Evolutionary conservation across 1,140 invertebrate genomes (phyloP).

Genomic region (Drosophila sturtevanti): DNA sequence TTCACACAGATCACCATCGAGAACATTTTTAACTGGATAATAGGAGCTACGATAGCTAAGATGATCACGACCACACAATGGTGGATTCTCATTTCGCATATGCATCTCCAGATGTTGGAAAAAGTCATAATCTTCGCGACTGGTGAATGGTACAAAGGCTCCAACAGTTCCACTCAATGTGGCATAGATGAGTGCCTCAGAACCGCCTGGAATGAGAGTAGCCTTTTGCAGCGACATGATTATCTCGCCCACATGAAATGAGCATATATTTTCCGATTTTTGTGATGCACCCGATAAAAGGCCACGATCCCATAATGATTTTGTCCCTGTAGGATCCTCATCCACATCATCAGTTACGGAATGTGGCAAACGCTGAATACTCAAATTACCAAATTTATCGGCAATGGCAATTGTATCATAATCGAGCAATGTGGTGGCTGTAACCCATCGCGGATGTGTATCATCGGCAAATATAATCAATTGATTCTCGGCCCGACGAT

Average conservation of each 20-base stretch:
- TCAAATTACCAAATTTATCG: slow-evolving; percentile 99
- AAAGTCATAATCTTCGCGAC: slow-evolving; percentile 99
- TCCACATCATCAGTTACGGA: slow-evolving; percentile 98
- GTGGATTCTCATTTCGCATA: slow-evolving; percentile 98
- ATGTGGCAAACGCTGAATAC: slow-evolving; percentile 93
- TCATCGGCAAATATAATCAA: slow-evolving; percentile 99
- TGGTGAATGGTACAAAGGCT: slow-evolving; percentile 98
- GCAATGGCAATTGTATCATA: slow-evolving; percentile 98
- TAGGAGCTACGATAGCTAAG: slow-evolving; percentile 98
- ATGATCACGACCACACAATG: slow-evolving; percentile 98
- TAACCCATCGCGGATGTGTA: slow-evolving; percentile 98
- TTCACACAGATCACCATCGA: slow-evolving; percentile 99
- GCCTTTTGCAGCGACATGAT: slow-evolving; percentile 96
- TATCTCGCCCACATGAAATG: slow-evolving; percentile 98
- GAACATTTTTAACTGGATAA: slow-evolving; percentile 98
- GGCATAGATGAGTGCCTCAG: slow-evolving; percentile 97
- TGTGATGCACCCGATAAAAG: slow-evolving; percentile 98
- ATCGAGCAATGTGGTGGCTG: slow-evolving; percentile 95
- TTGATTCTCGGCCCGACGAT: slow-evolving; percentile 98
- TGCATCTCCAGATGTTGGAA: slow-evolving; percentile 99
- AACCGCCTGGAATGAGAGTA: slow-evolving; percentile 98
- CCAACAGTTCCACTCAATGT: slow-evolving; percentile 98
- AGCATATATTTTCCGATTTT: slow-evolving; percentile 95
- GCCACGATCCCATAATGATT: slow-evolving; percentile 99
- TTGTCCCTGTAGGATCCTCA: slow-evolving; percentile 99